These are phyloP conservation scores for Rutilus rutilus DNA, from an alignment of 2,113 vertebrate genomes.

Conservation along the genomic window DNA sequence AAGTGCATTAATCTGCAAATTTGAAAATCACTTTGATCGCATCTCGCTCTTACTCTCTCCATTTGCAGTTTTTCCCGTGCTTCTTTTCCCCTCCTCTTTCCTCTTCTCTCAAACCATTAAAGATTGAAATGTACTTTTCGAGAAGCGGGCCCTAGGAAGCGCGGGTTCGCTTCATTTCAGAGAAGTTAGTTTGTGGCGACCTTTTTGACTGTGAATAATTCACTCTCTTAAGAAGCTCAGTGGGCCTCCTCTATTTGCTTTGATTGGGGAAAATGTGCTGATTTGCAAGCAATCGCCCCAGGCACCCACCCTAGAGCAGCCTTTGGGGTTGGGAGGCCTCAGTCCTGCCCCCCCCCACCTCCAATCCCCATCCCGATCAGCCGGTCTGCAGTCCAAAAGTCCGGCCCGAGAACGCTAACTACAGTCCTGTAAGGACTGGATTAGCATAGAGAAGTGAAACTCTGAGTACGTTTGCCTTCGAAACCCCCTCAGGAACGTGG, in stretches of 20 bases:
- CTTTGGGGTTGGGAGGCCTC: conserved; percentile 58
- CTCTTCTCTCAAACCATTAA: conserved; percentile 65
- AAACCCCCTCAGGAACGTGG: conserved; percentile 55
- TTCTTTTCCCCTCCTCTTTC: conserved; percentile 14
- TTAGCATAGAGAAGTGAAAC: conserved; percentile 25
- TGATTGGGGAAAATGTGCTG: conserved; percentile 76
- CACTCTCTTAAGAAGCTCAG: conserved; percentile 74
- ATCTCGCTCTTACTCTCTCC: conserved; percentile 40
- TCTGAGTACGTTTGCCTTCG: background rate
- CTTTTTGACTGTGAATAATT: conserved; percentile 76
- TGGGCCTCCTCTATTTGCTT: conserved; percentile 71
- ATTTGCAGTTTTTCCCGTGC: background rate
- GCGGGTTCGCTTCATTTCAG: conserved; percentile 40
- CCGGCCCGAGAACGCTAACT: background rate
- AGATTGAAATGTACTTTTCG: conserved; percentile 69
- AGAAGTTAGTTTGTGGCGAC: conserved; percentile 63
- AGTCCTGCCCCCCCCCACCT: conserved; percentile 29
- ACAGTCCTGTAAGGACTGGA: conserved; percentile 12
- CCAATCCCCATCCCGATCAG: conserved; percentile 26
- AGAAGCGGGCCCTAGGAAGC: conserved; percentile 56
- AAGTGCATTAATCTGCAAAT: conserved; percentile 69
- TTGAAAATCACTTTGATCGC: conserved; percentile 72
- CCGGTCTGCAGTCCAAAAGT: conserved; percentile 7
- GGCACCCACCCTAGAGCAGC: conserved; percentile 75
- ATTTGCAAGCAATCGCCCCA: conserved; percentile 77